Evolutionary conservation across 2,888 invertebrate species (phyloP).

Genomic region (Agrotis ipsilon): DNA sequence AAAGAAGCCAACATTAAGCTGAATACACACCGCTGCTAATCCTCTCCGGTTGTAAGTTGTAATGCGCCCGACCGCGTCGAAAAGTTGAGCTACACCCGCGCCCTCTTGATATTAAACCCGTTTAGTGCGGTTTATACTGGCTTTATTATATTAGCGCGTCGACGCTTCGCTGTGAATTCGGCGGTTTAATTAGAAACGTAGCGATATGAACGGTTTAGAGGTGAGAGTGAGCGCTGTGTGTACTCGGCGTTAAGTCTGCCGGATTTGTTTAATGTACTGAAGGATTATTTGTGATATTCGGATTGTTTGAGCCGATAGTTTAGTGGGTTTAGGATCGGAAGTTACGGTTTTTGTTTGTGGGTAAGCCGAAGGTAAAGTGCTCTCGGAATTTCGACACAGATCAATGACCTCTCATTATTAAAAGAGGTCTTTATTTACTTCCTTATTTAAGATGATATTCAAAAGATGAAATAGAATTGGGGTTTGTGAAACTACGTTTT

Average conservation of each 20-base stretch:
- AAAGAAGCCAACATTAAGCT: constrained; percentile 83
- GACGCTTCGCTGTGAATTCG: constrained; percentile 80
- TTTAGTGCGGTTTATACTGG: constrained; percentile 87
- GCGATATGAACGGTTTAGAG: constrained; percentile 73
- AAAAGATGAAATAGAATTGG: too few species aligned
- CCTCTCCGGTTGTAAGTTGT: constrained; percentile 82
- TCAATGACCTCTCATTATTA: neutral
- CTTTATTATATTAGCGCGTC: constrained; percentile 89
- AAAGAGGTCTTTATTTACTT: too few species aligned
- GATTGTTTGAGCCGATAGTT: constrained; percentile 45
- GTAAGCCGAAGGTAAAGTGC: neutral
- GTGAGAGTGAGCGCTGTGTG: constrained; percentile 65
- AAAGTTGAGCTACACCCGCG: constrained; percentile 82
- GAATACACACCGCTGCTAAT: constrained; percentile 81
- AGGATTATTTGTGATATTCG: constrained; percentile 55
- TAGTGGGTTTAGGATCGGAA: constrained; percentile 12
- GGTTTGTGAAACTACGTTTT: too few species aligned
- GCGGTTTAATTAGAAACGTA: constrained; percentile 82
- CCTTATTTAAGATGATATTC: too few species aligned
- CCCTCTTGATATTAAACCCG: constrained; percentile 87
- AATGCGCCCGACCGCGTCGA: constrained; percentile 82
- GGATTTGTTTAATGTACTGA: constrained; percentile 66
- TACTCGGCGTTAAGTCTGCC: constrained; percentile 60
- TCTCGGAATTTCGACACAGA: neutral
- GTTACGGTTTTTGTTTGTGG: constrained; percentile 14